A percentile compares a stretch with the other conserved stretches of the same genome.
Evolutionary conservation across 2,113 vertebrate genomes (phyloP).

Genomic region (Engystomops pustulosus): DNA sequence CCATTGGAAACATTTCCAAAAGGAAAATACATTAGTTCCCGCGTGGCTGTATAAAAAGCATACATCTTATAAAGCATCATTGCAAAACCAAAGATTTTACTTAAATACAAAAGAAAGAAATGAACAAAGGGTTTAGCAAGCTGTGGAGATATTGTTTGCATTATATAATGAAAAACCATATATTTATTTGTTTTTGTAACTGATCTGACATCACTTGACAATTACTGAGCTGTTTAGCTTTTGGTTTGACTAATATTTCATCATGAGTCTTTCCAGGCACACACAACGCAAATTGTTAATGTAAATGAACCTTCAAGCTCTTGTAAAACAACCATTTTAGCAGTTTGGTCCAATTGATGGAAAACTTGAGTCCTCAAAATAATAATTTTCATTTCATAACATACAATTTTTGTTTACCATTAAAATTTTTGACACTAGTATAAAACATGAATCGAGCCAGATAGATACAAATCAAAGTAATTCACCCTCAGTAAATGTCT

Average conservation of each 20-base stretch:
- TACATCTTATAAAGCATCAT: background rate
- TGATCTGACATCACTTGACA: conserved; percentile 2
- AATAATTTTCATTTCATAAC: too few relatives aligned
- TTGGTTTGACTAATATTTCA: background rate
- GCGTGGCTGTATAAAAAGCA: background rate
- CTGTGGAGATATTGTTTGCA: background rate
- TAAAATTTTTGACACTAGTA: too few relatives aligned
- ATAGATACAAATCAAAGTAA: too few relatives aligned
- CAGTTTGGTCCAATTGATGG: background rate
- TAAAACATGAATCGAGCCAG: too few relatives aligned
- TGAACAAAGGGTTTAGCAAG: background rate
- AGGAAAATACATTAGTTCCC: background rate
- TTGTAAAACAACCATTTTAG: background rate
- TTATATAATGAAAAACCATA: background rate
- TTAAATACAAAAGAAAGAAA: background rate
- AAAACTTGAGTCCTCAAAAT: background rate
- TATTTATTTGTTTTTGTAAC: background rate
- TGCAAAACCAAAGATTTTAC: background rate
- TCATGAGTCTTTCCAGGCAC: background rate
- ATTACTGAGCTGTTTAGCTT: background rate
- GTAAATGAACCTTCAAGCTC: background rate
- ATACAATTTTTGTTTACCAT: too few relatives aligned
- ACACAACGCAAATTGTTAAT: too few relatives aligned
- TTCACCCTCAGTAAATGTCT: too few relatives aligned
- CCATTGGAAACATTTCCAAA: background rate